phyloP scores from a whole-genome alignment of 2,888 invertebrate genomes.

The Monoplex corrugatus region DNA sequence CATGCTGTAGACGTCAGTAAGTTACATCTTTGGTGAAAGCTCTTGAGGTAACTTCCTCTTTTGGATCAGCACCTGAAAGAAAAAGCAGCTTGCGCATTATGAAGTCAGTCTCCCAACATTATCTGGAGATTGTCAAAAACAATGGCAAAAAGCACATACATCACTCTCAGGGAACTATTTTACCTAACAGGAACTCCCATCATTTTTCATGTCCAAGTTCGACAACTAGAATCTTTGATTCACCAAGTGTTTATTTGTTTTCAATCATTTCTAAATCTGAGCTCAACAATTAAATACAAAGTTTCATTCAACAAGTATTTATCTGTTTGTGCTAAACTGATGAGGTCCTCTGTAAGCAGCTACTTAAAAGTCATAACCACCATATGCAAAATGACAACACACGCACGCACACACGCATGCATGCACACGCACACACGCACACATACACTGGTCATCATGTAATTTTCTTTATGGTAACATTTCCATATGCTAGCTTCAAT shows the following conservation, averaged over 20 bases:
- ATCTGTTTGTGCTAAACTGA: no score
- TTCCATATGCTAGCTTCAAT: no score
- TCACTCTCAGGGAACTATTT: no score
- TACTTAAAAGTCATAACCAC: neutral
- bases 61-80: constrained; percentile 3
- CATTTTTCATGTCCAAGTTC: neutral
- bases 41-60: neutral
- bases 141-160: no score
- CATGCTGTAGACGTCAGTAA: no score
- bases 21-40: neutral
- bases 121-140: neutral
- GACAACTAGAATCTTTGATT: neutral
- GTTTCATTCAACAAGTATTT: no score
- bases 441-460: neutral
- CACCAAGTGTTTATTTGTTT: neutral
- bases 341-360: neutral
- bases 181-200: no score
- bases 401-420: neutral
- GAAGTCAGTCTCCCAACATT: neutral
- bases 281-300: no score
- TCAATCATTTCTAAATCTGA: neutral
- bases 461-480: no score
- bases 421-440: neutral
- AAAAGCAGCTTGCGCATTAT: neutral
- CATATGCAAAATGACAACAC: neutral